Evolutionary conservation across 2,113 vertebrate species (phyloP), one percentile per base, ranked within the genome.

Genomic region (Dinomys branickii): DNA sequence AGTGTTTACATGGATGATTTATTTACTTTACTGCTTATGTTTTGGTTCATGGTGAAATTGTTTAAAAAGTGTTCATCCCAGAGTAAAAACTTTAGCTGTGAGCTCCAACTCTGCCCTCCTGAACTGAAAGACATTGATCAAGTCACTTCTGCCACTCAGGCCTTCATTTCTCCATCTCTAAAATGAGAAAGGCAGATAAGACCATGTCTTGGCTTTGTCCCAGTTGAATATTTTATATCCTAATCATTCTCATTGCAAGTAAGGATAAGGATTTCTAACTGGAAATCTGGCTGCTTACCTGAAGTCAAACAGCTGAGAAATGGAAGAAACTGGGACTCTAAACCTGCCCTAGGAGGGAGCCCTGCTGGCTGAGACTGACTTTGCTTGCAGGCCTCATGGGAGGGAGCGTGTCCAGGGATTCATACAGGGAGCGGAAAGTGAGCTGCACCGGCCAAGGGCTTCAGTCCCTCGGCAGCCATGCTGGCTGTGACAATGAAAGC

Each of bases 341-440:
- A 80, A 41, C 1, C 1, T 88, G 2, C 30, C 19, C 28, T 28
- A 9, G 38, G 22, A 33, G 24, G 13, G 12, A 28, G 7, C 8
- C 13, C 0, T 35, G 7, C 17, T 80, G 26, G 2, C 8, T 47
- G 8, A 24, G 4, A 22, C 10, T 44, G 0, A 0, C 38, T 26
- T 7, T 28, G 0, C 24, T 75, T 2, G 10, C 1, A 9, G 11
- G 0, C 0, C 47, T 63, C 26, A 30, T 11, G 7, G 17, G 7
- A 44, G 47, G 61, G 14, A 38, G 14, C 22, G 13, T 8, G 4
- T 30, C 7, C 47, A 41, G 17, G 22, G 24, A 44, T 80, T 52
- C 41, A 19, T 7, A 19, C 5, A 0, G 5, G n/a, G 20, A 50
- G 14, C 50, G 20, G 47, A 87, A 35, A n/a, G 9, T 69, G 24